Conservation (phyloP, 2,888 invertebrate genomes). For the Drosophila anomalata region DNA sequence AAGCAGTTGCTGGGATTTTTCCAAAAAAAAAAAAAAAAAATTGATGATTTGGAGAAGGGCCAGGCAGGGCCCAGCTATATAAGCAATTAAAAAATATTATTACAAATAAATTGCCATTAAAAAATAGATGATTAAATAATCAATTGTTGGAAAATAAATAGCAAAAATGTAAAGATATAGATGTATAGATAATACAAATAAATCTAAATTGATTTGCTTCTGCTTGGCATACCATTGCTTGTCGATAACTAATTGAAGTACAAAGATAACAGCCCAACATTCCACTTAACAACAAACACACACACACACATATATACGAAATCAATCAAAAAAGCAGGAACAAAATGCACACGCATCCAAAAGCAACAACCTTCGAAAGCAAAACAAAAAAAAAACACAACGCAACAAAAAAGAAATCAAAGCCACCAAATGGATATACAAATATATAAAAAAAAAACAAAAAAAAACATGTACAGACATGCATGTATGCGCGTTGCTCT, state of each 20-base stretch:
- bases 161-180: background rate
- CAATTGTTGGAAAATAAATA: too few relatives aligned
- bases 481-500: constrained; percentile 21
- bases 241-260: constrained; percentile 32
- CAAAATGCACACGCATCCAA: constrained; percentile 35
- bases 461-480: constrained; percentile 4
- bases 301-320: constrained; percentile 4
- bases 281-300: constrained; percentile 38
- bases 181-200: background rate
- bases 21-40: constrained; percentile 4
- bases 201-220: background rate
- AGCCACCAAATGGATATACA: constrained; percentile 12
- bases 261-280: constrained; percentile 32
- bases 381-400: constrained; percentile 35
- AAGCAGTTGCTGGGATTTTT: background rate
- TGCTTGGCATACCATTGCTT: constrained; percentile 6
- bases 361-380: constrained; percentile 24
- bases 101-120: background rate
- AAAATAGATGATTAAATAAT: background rate
- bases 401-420: constrained; percentile 23
- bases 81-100: background rate
- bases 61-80: background rate
- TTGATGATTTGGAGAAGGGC: background rate
- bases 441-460: background rate
- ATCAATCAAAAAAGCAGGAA: constrained; percentile 38